A percentile compares a stretch with the other conserved stretches of the same genome.
Conservation (phyloP, 2,888 invertebrate species). For the Phaonia tiefii region DNA sequence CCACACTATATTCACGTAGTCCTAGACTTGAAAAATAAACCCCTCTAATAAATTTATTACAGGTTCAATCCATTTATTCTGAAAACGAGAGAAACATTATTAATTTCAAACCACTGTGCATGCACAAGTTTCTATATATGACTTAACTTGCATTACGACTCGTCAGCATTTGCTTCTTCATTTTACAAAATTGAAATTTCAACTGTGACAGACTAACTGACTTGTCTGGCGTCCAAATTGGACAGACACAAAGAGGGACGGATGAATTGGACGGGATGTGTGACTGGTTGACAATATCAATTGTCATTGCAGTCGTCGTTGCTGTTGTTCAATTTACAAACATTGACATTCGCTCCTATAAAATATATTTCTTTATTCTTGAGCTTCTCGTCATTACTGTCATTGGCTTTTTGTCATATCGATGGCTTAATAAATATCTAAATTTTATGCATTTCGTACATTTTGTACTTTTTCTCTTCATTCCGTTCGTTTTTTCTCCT, state of each 20-base stretch:
- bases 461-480: neutral
- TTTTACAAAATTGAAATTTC: constrained; percentile 37
- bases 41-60: no score
- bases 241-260: neutral
- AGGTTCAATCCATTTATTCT: no score
- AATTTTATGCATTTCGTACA: constrained; percentile 52
- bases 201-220: constrained; percentile 27
- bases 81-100: no score
- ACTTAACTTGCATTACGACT: constrained; percentile 57
- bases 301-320: constrained; percentile 16
- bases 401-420: constrained; percentile 65
- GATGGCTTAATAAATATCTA: constrained; percentile 66
- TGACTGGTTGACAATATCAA: constrained; percentile 34
- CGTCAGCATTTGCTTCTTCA: constrained; percentile 46
- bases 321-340: constrained; percentile 46
- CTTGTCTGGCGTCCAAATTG: constrained; percentile 12
- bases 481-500: constrained; percentile 14
- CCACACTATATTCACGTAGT: no score
- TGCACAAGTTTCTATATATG: constrained; percentile 4
- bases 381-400: constrained; percentile 67
- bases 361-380: constrained; percentile 64
- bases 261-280: constrained; percentile 28
- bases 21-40: no score
- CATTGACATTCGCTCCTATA: constrained; percentile 63
- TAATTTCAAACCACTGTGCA: constrained; percentile 16